Conservation (phyloP, 2,797 vertebrate genomes). For the Merluccius polli region DNA sequence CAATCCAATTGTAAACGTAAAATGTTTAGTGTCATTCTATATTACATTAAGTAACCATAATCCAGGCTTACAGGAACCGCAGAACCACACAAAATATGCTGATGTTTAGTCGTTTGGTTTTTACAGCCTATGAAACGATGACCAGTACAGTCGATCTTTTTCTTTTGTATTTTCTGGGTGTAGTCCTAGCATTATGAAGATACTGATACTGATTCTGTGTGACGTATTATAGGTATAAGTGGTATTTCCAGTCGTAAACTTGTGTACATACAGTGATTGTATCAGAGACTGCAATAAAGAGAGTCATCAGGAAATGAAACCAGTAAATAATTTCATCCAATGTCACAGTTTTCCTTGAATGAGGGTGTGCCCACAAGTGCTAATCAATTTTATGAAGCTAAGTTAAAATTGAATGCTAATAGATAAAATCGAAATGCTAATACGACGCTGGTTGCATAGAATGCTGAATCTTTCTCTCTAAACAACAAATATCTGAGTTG, state of each 20-base stretch:
- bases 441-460: not conserved
- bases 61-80: not conserved
- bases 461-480: not conserved
- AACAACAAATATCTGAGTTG: not conserved
- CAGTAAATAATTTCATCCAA: not conserved
- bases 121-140: not conserved
- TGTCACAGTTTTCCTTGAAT: too few relatives aligned
- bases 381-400: not conserved
- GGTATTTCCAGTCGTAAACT: constrained; percentile 5
- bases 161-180: constrained; percentile 9
- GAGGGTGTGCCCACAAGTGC: too few relatives aligned
- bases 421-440: not conserved
- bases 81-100: not conserved
- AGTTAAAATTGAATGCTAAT: too few relatives aligned
- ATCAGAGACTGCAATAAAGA: constrained; percentile 46
- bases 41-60: not conserved
- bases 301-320: not conserved
- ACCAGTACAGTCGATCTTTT: not conserved
- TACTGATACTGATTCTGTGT: not conserved
- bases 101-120: too few relatives aligned
- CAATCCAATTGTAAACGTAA: not conserved
- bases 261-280: constrained; percentile 32
- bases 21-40: not conserved
- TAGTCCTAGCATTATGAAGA: not conserved
- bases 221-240: not conserved